These are phyloP conservation scores for Antechinus flavipes DNA, from an alignment of 2,113 vertebrate species.

Conservation along the genomic window DNA sequence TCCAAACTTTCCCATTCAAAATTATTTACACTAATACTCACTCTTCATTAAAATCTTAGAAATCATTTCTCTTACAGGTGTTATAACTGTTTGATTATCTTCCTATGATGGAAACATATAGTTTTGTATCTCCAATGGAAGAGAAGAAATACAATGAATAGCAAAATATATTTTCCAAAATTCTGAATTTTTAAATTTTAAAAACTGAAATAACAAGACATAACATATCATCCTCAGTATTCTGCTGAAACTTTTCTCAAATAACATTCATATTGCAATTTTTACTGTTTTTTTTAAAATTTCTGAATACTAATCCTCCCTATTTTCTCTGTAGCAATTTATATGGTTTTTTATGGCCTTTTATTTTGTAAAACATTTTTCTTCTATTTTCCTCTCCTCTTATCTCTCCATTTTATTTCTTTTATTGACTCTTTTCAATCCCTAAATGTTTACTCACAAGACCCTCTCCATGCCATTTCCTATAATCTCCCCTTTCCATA, in stretches of 20 bases:
- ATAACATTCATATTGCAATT: not conserved
- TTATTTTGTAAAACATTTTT: not conserved
- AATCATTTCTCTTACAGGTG: not conserved
- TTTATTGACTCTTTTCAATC: not conserved
- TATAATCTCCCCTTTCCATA: not conserved
- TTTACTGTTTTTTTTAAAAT: not conserved
- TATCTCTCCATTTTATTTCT: not conserved
- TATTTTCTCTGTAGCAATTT: not conserved
- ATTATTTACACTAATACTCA: not conserved
- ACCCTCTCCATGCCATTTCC: not conserved
- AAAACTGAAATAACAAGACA: not conserved
- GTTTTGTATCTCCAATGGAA: not conserved
- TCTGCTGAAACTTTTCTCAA: not conserved
- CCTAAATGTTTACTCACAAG: not conserved
- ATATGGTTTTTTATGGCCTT: not conserved
- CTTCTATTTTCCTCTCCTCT: not conserved
- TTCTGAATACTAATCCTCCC: not conserved
- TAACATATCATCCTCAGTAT: not conserved
- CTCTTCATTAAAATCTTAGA: not conserved
- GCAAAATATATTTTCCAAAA: not conserved
- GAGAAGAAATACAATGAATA: not conserved
- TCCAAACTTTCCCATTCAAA: not conserved
- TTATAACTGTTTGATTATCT: not conserved
- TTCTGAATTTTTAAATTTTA: not conserved
- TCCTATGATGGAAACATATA: not conserved